Evolutionary conservation across 2,797 vertebrate species (phyloP).

Genomic region (Carapus acus): DNA sequence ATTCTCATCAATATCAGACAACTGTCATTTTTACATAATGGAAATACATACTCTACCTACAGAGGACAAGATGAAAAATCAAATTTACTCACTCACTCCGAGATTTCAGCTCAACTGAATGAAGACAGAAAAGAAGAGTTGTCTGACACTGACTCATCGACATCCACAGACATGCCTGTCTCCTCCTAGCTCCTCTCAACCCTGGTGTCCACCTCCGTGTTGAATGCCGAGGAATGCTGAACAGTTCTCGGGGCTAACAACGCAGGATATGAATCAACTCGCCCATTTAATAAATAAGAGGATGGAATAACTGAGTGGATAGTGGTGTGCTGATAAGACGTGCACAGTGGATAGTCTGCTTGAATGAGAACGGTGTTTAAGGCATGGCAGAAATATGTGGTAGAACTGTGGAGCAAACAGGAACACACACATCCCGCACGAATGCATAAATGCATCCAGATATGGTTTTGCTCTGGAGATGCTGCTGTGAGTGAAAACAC

Average conservation of each 20-base stretch:
- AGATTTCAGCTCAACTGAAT: conserved; percentile 36
- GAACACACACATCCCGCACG: conserved; percentile 7
- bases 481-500: conserved; percentile 2
- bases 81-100: conserved; percentile 7
- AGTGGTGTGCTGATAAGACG: conserved; percentile 21
- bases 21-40: neutral
- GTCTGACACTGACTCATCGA: conserved; percentile 53
- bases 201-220: conserved; percentile 51
- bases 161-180: conserved; percentile 59
- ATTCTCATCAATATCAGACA: conserved; percentile 4
- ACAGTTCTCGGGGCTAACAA: conserved; percentile 39
- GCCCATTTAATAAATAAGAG: conserved; percentile 31
- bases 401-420: conserved; percentile 34
- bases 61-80: conserved; percentile 24
- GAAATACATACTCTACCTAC: neutral
- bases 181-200: conserved; percentile 40
- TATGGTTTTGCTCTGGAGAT: conserved; percentile 19
- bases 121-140: conserved; percentile 52
- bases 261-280: conserved; percentile 60
- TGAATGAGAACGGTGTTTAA: conserved; percentile 36
- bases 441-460: neutral
- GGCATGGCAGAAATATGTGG: conserved; percentile 42
- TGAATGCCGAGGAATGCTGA: conserved; percentile 58
- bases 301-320: conserved; percentile 7
- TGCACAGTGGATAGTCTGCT: conserved; percentile 28